Conservation (phyloP, 2,797 vertebrate genomes). For the Allochrocebus solatus region DNA sequence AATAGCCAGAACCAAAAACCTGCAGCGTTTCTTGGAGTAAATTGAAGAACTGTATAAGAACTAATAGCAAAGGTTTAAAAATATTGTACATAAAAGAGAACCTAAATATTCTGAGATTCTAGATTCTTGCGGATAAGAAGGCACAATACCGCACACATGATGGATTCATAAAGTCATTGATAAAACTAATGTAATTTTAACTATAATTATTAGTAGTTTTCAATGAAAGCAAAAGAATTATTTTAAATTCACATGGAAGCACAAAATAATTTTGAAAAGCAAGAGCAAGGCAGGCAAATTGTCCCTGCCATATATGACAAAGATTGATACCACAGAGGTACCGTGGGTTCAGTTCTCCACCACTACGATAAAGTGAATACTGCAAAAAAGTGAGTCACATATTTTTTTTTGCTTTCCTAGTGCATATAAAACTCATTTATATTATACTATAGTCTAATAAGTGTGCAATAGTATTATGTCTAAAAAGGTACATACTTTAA, state of each 20-base stretch:
- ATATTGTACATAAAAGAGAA: not conserved
- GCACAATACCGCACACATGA: not conserved
- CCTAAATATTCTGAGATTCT: not conserved
- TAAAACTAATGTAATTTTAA: not conserved
- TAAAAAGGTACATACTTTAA: not conserved
- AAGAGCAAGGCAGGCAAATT: not conserved
- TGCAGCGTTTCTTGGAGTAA: not conserved
- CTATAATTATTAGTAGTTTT: not conserved
- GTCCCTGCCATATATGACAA: not conserved
- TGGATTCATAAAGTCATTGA: not conserved
- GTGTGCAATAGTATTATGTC: not conserved
- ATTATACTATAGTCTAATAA: not conserved
- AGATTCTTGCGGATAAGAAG: not conserved
- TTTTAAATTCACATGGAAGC: not conserved
- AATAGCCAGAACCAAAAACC: not conserved
- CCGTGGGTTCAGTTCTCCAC: not conserved
- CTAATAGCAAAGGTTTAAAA: not conserved
- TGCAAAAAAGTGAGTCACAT: not conserved
- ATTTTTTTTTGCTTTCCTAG: not conserved
- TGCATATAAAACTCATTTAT: not conserved
- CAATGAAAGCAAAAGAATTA: not conserved
- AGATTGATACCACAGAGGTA: too few relatives aligned
- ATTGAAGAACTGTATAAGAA: not conserved
- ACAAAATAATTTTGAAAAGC: not conserved
- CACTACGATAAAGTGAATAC: not conserved